Evolutionary conservation across 2,113 vertebrate species (phyloP), one percentile per base, ranked within the genome.

Genomic region (Rhinolophus sinicus): DNA sequence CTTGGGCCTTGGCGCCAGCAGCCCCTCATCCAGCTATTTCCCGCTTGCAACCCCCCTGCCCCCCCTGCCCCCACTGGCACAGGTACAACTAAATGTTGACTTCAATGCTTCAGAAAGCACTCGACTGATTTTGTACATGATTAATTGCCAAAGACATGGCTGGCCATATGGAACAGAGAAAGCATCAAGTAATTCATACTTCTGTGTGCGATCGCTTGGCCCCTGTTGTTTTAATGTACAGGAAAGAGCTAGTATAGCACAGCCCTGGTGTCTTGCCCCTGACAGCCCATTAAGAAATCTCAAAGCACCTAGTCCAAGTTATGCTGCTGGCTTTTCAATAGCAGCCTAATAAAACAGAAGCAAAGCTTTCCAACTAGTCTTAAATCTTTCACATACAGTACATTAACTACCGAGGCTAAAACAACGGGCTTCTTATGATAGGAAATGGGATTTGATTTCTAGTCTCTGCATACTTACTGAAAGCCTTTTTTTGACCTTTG

Each of bases 281-380:
- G 98, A 99, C 98, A 99, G 99, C 98, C 99, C 98, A 99, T 99
- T 99, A 99, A 99, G 99, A 99, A 98, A 98, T 99, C 98, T 98
- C 98, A 98, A 98, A 98, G 98, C 98, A 98, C 98, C 98, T 98
- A 98, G 98, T 97, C 96, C 96, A 98, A 98, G 98, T 98, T 98
- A 98, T 96, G 98, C 98, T 98, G 98, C 98, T 99, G 98, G 98
- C 98, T 99, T 99, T 98, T 99, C 98, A 99, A 99, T 98, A 98
- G 99, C 98, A 99, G 98, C 98, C 98, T 98, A 99, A 99, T 98
- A 99, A 99, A 99, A 99, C 98, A 98, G 98, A 99, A 99, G 98
- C 98, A 98, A 98, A 98, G 98, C 98, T 98, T 99, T 98, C 98
- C 98, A 98, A 97, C 98, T 96, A 99, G 98, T 98, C 98, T 99